A percentile compares a stretch with the other conserved stretches of the same genome.
Evolutionary conservation across 2,113 vertebrate genomes (phyloP).

Genomic region (Pantherophis guttatus): DNA sequence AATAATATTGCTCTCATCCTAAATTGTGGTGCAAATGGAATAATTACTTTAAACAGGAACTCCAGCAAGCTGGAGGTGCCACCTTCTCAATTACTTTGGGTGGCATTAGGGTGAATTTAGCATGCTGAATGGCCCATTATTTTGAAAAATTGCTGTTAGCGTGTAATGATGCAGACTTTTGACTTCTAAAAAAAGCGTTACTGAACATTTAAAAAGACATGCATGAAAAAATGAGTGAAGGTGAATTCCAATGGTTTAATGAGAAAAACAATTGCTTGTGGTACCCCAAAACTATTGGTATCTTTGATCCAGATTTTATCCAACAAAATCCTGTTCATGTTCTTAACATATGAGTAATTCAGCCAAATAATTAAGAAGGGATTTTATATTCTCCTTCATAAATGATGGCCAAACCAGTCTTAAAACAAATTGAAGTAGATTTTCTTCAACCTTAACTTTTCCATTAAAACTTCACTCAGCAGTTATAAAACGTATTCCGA

Average conservation of each 20-base stretch:
- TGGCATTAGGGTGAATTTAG: not conserved
- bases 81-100: slow-evolving; percentile 8
- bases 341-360: not conserved
- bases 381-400: not conserved
- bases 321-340: not conserved
- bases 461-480: not conserved
- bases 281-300: not conserved
- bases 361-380: not conserved
- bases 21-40: slow-evolving; percentile 43
- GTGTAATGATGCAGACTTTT: not conserved
- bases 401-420: not conserved
- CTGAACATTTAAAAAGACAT: not conserved
- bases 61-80: slow-evolving; percentile 19
- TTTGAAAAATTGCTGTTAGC: not conserved
- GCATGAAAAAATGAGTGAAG: no score
- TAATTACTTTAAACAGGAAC: slow-evolving; percentile 41
- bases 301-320: not conserved
- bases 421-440: not conserved
- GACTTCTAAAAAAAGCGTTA: not conserved
- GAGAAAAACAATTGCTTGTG: not conserved
- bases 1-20: slow-evolving; percentile 40
- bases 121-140: not conserved
- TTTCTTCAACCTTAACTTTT: not conserved
- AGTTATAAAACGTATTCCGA: not conserved
- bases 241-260: not conserved